Percentiles rank a stretch among this genome's conserved stretches.
Conservation (phyloP, 2,888 invertebrate species). For the Lasioglossum calceatum region DNA sequence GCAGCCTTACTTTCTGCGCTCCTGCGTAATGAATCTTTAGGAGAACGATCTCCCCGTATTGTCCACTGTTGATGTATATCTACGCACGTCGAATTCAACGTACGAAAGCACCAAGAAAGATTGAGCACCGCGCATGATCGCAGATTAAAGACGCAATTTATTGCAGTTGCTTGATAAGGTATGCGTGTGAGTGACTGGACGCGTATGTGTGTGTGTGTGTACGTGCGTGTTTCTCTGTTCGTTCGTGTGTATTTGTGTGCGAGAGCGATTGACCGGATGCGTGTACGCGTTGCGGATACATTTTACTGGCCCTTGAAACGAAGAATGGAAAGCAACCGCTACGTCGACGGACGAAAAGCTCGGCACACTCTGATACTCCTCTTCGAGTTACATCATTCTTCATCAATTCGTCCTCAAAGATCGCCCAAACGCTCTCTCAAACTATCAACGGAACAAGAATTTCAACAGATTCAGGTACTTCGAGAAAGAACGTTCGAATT, state of each 20-base stretch:
- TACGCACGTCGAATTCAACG: conserved; percentile 55
- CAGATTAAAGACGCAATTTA: conserved; percentile 62
- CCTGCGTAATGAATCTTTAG: conserved; percentile 51
- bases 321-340: conserved; percentile 46
- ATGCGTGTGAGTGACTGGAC: conserved; percentile 27
- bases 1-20: conserved; percentile 23
- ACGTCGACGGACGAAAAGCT: conserved; percentile 41
- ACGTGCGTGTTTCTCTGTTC: neutral
- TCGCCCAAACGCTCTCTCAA: conserved; percentile 10
- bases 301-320: conserved; percentile 53
- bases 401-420: neutral
- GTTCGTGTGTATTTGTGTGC: conserved; percentile 3
- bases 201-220: neutral
- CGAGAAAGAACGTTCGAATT: conserved; percentile 29
- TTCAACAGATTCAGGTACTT: conserved; percentile 72
- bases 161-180: conserved; percentile 38
- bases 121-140: conserved; percentile 73
- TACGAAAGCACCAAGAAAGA: conserved; percentile 76
- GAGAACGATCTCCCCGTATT: conserved; percentile 55
- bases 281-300: conserved; percentile 21
- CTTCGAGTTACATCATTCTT: neutral
- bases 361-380: conserved; percentile 25
- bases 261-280: neutral
- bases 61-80: conserved; percentile 56
- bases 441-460: conserved; percentile 59